Conservation (phyloP, 1,140 invertebrate species). For the Adoxophyes honmai region DNA sequence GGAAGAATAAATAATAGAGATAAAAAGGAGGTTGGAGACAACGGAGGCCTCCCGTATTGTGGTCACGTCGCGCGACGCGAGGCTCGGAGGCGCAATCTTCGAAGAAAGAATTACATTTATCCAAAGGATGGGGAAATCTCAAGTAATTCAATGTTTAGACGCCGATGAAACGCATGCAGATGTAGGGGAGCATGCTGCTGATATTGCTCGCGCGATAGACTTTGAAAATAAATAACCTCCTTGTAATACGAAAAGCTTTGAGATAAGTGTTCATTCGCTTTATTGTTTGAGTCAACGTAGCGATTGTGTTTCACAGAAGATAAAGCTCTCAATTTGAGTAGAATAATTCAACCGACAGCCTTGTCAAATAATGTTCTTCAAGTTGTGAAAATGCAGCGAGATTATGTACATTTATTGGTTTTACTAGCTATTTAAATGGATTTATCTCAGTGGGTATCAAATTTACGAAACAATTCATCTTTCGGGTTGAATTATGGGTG, state of each 20-base stretch:
- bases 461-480: not conserved
- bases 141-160: slow-evolving; percentile 66
- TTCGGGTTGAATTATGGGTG: not conserved
- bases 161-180: slow-evolving; percentile 49
- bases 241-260: not conserved
- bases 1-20: slow-evolving; percentile 71
- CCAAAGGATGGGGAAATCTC: slow-evolving; percentile 64
- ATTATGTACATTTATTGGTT: not conserved
- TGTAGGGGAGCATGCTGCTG: slow-evolving; percentile 27
- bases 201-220: not conserved
- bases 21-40: slow-evolving; percentile 61
- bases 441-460: not conserved
- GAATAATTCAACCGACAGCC: slow-evolving; percentile 2
- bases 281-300: not conserved
- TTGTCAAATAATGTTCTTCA: slow-evolving; percentile 1
- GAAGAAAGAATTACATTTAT: slow-evolving; percentile 72
- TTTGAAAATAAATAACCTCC: not conserved
- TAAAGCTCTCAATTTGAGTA: not conserved
- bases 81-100: slow-evolving; percentile 68
- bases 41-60: slow-evolving; percentile 60
- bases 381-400: not conserved
- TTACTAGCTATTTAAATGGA: not conserved
- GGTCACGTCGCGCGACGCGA: slow-evolving; percentile 67
- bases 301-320: not conserved
- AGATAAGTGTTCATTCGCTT: not conserved